Base-by-base conservation (phyloP, 2,113 vertebrate species). In the Climacteris rufus region DNA sequence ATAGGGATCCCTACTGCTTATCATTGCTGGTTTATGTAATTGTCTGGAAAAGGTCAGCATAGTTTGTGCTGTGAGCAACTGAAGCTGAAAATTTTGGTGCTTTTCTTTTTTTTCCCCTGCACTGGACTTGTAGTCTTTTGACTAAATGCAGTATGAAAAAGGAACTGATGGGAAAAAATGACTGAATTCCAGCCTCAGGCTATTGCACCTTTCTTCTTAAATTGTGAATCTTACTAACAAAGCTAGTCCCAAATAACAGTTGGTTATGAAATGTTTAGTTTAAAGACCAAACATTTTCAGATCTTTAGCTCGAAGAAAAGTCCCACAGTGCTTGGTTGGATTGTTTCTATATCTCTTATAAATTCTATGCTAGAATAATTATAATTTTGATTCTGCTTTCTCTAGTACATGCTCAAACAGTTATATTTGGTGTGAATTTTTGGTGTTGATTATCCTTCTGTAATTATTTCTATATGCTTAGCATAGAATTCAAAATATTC, bases 11-110 rank as follows among this genome's bases (percentile, higher is more conserved):
- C 93, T 92, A 94, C 95, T 89, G 95, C 95, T 97, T 97, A 96
- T 97, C 95, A 81, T 91, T 83, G 57, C 82, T 92, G 83, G 35
- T 88, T 95, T 91, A 88, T 96, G 92, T 96, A 97, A 97, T 95
- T 93, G 85, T 94, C 76, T 96, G 79, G 94, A 97, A 96, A 96
- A 97, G 94, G 95, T 97, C 95, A 96, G 86, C 81, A 90, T 74
- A 91, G 89, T 93, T 92, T 97, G 57, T 88, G 72, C 79, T 95
- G 68, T n/a, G 69, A 96, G 77, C 83, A 77, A 78, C 50, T 77
- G 90, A 93, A 88, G 91, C 64, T 91, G 85, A 94, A 89, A 82
- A 70, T 52, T 49, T 89, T 44, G 61, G 40, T 35, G 23, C 12
- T 10, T 37, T 37, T 28, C 21, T 25, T 31, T 77, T 35, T 11